phyloP scores from a whole-genome alignment of 2,113 vertebrate genomes.

The Peromyscus californicus region DNA sequence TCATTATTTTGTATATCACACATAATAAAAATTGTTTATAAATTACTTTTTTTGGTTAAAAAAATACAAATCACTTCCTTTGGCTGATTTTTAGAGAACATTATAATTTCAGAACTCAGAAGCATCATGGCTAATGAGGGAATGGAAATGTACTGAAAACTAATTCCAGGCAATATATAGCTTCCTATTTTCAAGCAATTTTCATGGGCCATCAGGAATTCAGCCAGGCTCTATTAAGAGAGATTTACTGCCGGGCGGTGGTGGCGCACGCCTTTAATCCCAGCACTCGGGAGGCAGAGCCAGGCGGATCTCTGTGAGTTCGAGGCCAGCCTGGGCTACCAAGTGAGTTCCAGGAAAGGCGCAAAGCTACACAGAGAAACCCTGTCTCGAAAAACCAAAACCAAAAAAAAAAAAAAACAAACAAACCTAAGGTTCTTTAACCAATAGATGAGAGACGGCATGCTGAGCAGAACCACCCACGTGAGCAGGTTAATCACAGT shows the following conservation, averaged over 20 bases:
- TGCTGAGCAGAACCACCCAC: conserved; percentile 91
- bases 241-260: no score
- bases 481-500: conserved; percentile 91
- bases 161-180: background rate
- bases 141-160: background rate
- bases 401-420: no score
- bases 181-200: background rate
- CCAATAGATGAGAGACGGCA: conserved; percentile 96
- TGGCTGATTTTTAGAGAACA: background rate
- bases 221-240: background rate
- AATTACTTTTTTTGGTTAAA: background rate
- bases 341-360: no score
- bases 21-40: background rate
- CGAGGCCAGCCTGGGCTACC: no score
- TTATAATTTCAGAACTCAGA: background rate
- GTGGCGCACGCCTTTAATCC: no score
- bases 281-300: no score
- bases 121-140: background rate
- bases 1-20: background rate
- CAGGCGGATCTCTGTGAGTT: no score
- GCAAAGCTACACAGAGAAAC: no score
- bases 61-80: background rate
- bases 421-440: conserved; percentile 95
- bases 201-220: background rate
- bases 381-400: no score